phyloP scores from a whole-genome alignment of 2,113 vertebrate genomes.

The Ceuthmochares aereus region DNA sequence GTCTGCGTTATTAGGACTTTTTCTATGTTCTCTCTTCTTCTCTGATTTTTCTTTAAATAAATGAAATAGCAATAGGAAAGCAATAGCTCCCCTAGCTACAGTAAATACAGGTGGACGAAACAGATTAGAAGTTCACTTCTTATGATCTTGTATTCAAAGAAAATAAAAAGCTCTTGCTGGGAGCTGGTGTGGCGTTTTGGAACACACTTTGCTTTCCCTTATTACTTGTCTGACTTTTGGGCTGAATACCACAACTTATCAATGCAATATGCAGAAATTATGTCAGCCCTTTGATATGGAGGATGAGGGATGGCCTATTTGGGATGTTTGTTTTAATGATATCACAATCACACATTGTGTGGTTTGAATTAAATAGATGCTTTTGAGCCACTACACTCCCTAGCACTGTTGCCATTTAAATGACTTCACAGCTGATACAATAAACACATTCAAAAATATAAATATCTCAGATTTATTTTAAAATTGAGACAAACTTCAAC shows the following conservation, averaged over 20 bases:
- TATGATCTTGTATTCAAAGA: slow-evolving; percentile 57
- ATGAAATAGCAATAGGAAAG: neutral
- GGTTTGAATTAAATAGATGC: slow-evolving; percentile 71
- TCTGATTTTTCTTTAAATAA: neutral
- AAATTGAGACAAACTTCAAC: neutral
- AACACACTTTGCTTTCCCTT: slow-evolving; percentile 65
- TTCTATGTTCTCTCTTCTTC: neutral
- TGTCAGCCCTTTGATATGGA: slow-evolving; percentile 72
- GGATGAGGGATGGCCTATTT: slow-evolving; percentile 45
- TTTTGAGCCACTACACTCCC: slow-evolving; percentile 50
- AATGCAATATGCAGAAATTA: slow-evolving; percentile 71
- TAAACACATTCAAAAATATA: neutral
- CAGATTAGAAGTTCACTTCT: slow-evolving; percentile 48
- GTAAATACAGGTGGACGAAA: slow-evolving; percentile 34
- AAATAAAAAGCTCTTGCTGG: slow-evolving; percentile 55
- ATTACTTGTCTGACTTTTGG: slow-evolving; percentile 72
- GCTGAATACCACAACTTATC: slow-evolving; percentile 57
- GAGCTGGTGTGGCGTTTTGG: slow-evolving; percentile 60
- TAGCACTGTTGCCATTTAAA: neutral
- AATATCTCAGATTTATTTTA: neutral
- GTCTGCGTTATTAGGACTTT: neutral
- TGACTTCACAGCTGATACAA: slow-evolving; percentile 7
- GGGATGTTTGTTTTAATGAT: slow-evolving; percentile 76
- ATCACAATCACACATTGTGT: slow-evolving; percentile 68
- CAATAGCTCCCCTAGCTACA: neutral